Percentiles rank a stretch among this genome's conserved stretches.
phyloP scores from a whole-genome alignment of 1,140 invertebrate genomes.

The Trichonephila clavata region DNA sequence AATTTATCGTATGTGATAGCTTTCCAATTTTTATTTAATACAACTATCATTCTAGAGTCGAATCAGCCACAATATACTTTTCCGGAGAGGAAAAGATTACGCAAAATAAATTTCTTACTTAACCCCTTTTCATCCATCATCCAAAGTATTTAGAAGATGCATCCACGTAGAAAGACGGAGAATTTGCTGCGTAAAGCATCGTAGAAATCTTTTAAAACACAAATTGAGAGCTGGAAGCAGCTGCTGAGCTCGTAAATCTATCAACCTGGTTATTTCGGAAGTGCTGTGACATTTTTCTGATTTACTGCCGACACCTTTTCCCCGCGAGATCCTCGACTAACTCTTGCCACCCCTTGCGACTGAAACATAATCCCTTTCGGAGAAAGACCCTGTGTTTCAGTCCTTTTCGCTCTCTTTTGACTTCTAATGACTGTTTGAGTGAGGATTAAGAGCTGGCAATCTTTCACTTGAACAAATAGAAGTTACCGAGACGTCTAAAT shows the following conservation, averaged over 20 bases:
- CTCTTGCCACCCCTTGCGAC: not conserved
- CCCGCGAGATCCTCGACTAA: not conserved
- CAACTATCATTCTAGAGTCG: no score
- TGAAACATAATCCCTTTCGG: not conserved
- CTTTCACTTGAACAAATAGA: not conserved
- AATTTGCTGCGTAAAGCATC: not conserved
- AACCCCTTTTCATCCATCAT: no score
- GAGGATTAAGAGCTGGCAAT: not conserved
- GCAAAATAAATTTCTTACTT: no score
- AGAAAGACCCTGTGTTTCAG: not conserved
- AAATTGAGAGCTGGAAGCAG: constrained; percentile 2
- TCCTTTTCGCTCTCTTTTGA: not conserved
- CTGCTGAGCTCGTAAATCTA: constrained; percentile 46
- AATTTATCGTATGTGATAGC: no score
- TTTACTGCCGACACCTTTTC: constrained; percentile 18
- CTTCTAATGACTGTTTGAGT: constrained; percentile 40
- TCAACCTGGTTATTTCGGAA: constrained; percentile 1
- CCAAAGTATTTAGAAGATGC: not conserved
- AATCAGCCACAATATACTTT: no score
- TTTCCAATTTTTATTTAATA: no score
- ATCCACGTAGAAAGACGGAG: not conserved
- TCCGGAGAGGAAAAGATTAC: no score
- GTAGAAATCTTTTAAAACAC: constrained; percentile 13
- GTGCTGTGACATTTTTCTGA: not conserved
- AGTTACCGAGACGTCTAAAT: not conserved